phyloP scores from a whole-genome alignment of 2,113 vertebrate genomes.

The Scomber colias region DNA sequence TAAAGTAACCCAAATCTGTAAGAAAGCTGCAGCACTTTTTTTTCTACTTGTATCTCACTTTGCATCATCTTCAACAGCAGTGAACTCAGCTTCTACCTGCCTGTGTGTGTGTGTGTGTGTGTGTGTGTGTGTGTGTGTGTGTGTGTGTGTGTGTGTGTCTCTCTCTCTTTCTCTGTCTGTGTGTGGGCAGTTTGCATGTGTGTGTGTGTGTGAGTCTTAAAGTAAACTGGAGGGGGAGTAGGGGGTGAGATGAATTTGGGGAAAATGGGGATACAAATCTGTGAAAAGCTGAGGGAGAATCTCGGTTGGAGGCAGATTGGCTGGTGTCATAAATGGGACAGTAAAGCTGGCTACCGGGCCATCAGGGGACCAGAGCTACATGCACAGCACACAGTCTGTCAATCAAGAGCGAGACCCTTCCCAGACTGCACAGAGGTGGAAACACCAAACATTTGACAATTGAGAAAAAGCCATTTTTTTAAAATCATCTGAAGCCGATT shows the following conservation, averaged over 20 bases:
- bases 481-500: conserved; percentile 27
- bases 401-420: conserved; percentile 81
- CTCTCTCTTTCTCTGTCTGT: neutral
- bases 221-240: conserved; percentile 49
- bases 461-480: conserved; percentile 30
- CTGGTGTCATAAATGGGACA: conserved; percentile 82
- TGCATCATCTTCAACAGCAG: conserved; percentile 62
- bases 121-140: conserved; percentile 17
- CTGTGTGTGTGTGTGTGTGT: conserved; percentile 24
- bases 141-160: conserved; percentile 12
- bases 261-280: conserved; percentile 84
- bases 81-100: conserved; percentile 45
- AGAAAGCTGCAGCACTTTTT: conserved; percentile 39
- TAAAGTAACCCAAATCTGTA: conserved; percentile 33
- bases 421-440: conserved; percentile 11
- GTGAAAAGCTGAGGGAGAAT: conserved; percentile 82
- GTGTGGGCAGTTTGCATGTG: conserved; percentile 24
- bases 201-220: conserved; percentile 60
- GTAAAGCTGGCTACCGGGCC: conserved; percentile 76
- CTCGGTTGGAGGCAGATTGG: conserved; percentile 87
- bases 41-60: conserved; percentile 65
- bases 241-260: conserved; percentile 83
- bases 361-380: conserved; percentile 73
- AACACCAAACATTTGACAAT: conserved; percentile 45
- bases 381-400: conserved; percentile 81